Evolutionary conservation across 2,113 vertebrate genomes (phyloP).

Genomic region (Hirundichthys speculiger): DNA sequence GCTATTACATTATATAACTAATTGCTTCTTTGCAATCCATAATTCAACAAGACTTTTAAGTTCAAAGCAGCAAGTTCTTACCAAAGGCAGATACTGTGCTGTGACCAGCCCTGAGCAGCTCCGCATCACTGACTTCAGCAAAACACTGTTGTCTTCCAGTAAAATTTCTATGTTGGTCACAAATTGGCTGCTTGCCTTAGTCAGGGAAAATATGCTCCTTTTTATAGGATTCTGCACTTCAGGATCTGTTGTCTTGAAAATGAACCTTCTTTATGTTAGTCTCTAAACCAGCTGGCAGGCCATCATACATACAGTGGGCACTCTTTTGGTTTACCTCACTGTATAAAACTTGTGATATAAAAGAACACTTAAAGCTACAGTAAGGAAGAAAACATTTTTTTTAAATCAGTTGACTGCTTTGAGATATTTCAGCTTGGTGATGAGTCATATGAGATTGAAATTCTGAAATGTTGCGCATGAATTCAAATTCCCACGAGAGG

Average conservation of each 20-base stretch:
- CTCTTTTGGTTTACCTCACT: background rate
- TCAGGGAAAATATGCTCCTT: slow-evolving; percentile 56
- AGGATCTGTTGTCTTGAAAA: slow-evolving; percentile 58
- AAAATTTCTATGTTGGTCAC: slow-evolving; percentile 72
- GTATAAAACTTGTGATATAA: no score
- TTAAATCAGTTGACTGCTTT: no score
- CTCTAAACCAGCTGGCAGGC: slow-evolving; percentile 11
- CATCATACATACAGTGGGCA: background rate
- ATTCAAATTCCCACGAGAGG: no score
- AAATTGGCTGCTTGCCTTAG: slow-evolving; percentile 61
- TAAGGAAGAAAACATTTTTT: no score
- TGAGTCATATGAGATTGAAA: no score
- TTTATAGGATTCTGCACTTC: slow-evolving; percentile 62
- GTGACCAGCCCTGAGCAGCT: slow-evolving; percentile 34
- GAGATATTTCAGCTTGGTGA: no score
- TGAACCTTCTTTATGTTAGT: slow-evolving; percentile 37
- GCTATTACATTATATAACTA: slow-evolving; percentile 31
- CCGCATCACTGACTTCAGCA: slow-evolving; percentile 55
- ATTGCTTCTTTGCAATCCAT: slow-evolving; percentile 41
- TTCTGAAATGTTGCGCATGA: no score
- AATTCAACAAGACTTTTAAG: slow-evolving; percentile 33
- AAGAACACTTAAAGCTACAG: no score
- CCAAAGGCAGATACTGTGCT: slow-evolving; percentile 54
- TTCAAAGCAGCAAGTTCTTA: slow-evolving; percentile 48
- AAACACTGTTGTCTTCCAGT: slow-evolving; percentile 61